Conservation (phyloP, 2,888 invertebrate genomes). For the Amphipyra tragopoginis region DNA sequence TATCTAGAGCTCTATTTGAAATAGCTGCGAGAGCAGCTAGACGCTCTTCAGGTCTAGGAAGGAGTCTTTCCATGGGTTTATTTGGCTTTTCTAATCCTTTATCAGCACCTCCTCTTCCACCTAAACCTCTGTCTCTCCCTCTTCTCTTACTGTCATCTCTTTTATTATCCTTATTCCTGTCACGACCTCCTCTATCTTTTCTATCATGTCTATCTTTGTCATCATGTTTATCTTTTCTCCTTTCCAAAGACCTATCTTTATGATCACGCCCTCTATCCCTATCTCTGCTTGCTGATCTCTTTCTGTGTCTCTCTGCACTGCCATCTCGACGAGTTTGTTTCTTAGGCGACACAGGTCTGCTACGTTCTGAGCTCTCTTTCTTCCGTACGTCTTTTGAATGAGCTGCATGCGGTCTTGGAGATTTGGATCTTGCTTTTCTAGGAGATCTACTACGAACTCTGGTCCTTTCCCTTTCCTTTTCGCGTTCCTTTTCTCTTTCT, state of each 20-base stretch:
- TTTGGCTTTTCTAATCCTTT: slow-evolving; percentile 91
- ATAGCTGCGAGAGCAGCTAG: slow-evolving; percentile 90
- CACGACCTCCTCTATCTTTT: slow-evolving; percentile 93
- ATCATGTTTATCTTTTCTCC: slow-evolving; percentile 88
- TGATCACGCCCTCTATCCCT: slow-evolving; percentile 88
- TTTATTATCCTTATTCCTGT: slow-evolving; percentile 88
- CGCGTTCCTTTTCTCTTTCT: slow-evolving; percentile 85
- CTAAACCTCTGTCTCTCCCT: slow-evolving; percentile 84
- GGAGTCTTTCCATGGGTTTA: slow-evolving; percentile 90
- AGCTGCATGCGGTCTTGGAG: slow-evolving; percentile 80
- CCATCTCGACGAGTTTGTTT: slow-evolving; percentile 81
- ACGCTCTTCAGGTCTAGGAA: slow-evolving; percentile 91
- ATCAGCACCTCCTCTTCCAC: slow-evolving; percentile 81
- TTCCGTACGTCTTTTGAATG: slow-evolving; percentile 79
- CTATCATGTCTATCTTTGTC: slow-evolving; percentile 91
- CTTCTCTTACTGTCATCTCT: slow-evolving; percentile 88
- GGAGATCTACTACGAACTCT: slow-evolving; percentile 86
- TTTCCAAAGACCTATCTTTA: slow-evolving; percentile 86
- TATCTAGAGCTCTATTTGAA: slow-evolving; percentile 83
- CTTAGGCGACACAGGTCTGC: slow-evolving; percentile 87
- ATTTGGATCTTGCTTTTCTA: slow-evolving; percentile 84
- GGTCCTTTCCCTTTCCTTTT: slow-evolving; percentile 87
- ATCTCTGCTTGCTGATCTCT: slow-evolving; percentile 83
- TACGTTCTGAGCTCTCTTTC: slow-evolving; percentile 86
- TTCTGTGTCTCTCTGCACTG: slow-evolving; percentile 82